Evolutionary conservation across 1,140 invertebrate genomes (phyloP), one percentile per base, ranked within the genome.

Genomic region (Chrysomallon squamiferum): DNA sequence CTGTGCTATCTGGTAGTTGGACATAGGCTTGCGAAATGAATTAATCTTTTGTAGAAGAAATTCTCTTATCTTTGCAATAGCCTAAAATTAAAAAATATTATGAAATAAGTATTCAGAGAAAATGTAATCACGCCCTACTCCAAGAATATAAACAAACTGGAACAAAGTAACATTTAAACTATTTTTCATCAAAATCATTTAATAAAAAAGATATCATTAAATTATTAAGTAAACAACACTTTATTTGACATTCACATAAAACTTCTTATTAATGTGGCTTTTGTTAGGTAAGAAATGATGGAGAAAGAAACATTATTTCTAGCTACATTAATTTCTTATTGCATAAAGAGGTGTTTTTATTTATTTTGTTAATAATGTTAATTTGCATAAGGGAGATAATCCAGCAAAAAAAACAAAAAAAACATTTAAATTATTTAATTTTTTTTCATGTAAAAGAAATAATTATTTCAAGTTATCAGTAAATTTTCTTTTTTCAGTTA

Each of bases 1-100:
- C 85, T 99, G 97, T 35, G 96, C 93, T 61, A 99, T 92, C 88
- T 99, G 96, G 87, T 98, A 99, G 87, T 99, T 99, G 4, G 96
- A 93, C 91, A 99, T 95, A 18, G 97, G 96, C 87, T 98, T 98
- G 3, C 95, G 89, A 85, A 99, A 99, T 83, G 96, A 96, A 74
- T 95, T 96, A 65, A 99, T 96, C 83, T 98, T 97, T 77, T 96
- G 93, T 11, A 99, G 85, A 29, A 99, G 87, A 85, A 96, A 99
- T 22, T 93, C 91, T 73, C 97, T 87, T 66, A 99, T 97, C 88
- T 99, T 99, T 5, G 92, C 88, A 79, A 99, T 93, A 1, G 97
- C 93, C 87, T 88, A 69, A 58, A 84, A 80, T 70, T n/a, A n/a
- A n/a, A 68, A 27, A 30, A 52, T n/a, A 62, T 18, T 27, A 3